phyloP scores from a whole-genome alignment of 2,113 vertebrate species.

The Arvicanthis niloticus region DNA sequence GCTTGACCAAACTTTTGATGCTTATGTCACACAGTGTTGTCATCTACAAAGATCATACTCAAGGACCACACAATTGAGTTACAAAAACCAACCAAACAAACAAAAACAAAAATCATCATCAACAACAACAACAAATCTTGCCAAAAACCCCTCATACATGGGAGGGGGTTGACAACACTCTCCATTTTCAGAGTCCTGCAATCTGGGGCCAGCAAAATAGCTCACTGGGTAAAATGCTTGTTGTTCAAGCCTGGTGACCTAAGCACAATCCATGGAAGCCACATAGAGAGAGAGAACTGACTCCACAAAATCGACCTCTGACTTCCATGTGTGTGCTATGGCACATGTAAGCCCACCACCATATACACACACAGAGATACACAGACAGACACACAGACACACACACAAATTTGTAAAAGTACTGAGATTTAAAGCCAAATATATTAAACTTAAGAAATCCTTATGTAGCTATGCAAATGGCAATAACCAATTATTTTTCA shows the following conservation, averaged over 20 bases:
- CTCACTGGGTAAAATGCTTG: not conserved
- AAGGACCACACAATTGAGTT: not conserved
- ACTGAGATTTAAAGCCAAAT: not conserved
- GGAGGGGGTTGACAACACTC: not conserved
- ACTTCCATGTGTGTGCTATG: not conserved
- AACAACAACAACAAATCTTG: not conserved
- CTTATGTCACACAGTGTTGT: not conserved
- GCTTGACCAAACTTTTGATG: not conserved
- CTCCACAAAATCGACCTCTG: not conserved
- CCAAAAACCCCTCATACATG: not conserved
- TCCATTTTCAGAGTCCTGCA: not conserved
- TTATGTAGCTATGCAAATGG: not conserved
- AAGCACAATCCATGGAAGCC: not conserved
- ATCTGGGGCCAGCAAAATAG: not conserved
- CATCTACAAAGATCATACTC: not conserved
- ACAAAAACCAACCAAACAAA: no score
- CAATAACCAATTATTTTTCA: conserved; percentile 39
- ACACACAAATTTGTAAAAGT: not conserved
- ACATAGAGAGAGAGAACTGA: not conserved
- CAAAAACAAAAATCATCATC: not conserved
- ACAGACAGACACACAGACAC: not conserved
- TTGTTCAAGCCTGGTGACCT: not conserved
- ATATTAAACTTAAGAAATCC: conserved; percentile 19
- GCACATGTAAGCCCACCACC: not conserved
- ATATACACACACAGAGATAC: no score